Base-by-base conservation (phyloP, 2,113 vertebrate species). In the Larimichthys crocea region DNA sequence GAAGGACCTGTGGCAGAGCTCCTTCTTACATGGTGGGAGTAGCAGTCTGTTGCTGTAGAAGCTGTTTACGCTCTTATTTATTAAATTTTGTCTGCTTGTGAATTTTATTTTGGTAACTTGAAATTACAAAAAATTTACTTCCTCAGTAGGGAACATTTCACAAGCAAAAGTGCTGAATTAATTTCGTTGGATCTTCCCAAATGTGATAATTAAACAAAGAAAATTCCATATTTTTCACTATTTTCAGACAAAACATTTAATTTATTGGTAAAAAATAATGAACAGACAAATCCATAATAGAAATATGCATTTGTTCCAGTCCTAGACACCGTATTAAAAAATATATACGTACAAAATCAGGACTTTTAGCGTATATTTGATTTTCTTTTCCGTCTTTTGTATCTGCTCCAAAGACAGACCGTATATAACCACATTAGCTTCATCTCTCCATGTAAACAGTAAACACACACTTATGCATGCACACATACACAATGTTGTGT, bases 381-480 rank as follows among this genome's bases (percentile, higher is more conserved):
- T 44, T 67, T 57, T 29, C n/a, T 49, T 67, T 26, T 24, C 20
- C 50, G 22, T 46, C 60, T 24, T 64, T 20, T 22, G n/a, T 63
- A 55, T 71, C n/a, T n/a, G n/a, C n/a, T n/a, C n/a, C n/a, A n/a
- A n/a, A n/a, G n/a, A n/a, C n/a, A n/a, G n/a, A n/a, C n/a, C n/a
- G n/a, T n/a, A n/a, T n/a, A n/a, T n/a, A n/a, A n/a, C n/a, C n/a
- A n/a, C n/a, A n/a, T n/a, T n/a, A n/a, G n/a, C n/a, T n/a, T 24
- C 14, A 26, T 55, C 62, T 44, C 59, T 46, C 29, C 68, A 22
- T 63, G 50, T 26, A 17, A 46, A 80, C 74, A 74, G 50, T 26
- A 17, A 46, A 80, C 74, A 74, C 62, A 72, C 59, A 62, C n/a
- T 5, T 2, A 17, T 6, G 8, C 65, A 65, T 22, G 52, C 16